Conservation (phyloP, 2,797 vertebrate genomes). For the Sebastes minor region DNA sequence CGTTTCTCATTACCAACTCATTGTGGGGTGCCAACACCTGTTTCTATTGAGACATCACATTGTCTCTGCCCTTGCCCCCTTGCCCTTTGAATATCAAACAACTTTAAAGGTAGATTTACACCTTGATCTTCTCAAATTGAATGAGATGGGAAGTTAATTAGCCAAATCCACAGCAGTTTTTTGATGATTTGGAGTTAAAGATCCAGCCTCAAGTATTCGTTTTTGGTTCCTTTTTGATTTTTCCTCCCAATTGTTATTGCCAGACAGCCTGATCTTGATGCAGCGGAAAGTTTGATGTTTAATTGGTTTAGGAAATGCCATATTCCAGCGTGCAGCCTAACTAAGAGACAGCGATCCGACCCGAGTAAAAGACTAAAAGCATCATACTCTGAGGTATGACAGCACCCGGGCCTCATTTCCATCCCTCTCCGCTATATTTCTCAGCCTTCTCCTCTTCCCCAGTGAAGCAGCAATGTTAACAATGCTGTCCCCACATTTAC, state of each 20-base stretch:
- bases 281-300: conserved; percentile 66
- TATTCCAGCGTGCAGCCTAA: conserved; percentile 42
- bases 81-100: conserved; percentile 28
- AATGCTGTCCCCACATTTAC: conserved; percentile 81
- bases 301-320: conserved; percentile 74
- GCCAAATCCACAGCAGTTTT: conserved; percentile 16
- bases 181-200: conserved; percentile 24
- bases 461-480: conserved; percentile 81
- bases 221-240: conserved; percentile 33
- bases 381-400: conserved; percentile 71
- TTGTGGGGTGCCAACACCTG: conserved; percentile 27
- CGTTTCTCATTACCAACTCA: conserved; percentile 7
- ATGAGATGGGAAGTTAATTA: conserved; percentile 37
- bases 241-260: conserved; percentile 27
- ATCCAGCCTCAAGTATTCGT: conserved; percentile 22
- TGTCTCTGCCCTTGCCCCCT: too few species aligned
- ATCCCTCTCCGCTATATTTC: conserved; percentile 68
- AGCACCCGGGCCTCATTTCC: conserved; percentile 72
- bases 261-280: conserved; percentile 54
- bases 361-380: conserved; percentile 59
- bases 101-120: conserved; percentile 15
- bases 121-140: conserved; percentile 40
- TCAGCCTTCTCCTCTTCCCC: conserved; percentile 67
- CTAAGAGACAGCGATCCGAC: conserved; percentile 56
- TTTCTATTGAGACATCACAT: conserved; percentile 20